Conservation (phyloP, 2,113 vertebrate genomes). For the Oenanthe melanoleuca region DNA sequence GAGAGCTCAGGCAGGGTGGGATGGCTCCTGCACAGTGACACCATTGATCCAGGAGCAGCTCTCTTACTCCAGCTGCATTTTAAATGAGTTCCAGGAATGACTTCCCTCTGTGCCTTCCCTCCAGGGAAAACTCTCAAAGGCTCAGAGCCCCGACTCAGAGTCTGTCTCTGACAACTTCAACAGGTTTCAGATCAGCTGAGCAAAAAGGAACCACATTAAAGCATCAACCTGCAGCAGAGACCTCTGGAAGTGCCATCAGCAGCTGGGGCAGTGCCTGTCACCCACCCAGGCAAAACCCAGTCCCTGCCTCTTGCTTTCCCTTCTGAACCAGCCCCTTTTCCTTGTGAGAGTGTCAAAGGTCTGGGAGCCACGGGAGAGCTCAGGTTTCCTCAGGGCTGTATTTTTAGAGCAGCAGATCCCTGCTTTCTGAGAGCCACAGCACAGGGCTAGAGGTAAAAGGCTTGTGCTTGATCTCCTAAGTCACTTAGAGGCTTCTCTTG, state of each 20-base stretch:
- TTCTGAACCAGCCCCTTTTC: neutral
- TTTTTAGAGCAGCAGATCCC: conserved; percentile 6
- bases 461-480: conserved; percentile 26
- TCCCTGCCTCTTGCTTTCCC: neutral
- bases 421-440: neutral
- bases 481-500: conserved; percentile 39
- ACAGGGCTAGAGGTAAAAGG: conserved; percentile 25
- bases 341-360: neutral
- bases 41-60: neutral
- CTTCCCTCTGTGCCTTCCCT: neutral
- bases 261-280: neutral
- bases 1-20: neutral
- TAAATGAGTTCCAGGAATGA: neutral
- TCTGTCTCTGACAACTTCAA: neutral
- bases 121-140: conserved; percentile 19
- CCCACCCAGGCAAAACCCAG: neutral
- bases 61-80: neutral
- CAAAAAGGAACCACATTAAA: neutral
- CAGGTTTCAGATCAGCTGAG: conserved; percentile 38
- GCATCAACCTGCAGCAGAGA: neutral
- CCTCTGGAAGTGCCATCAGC: neutral
- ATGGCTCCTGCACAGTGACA: neutral
- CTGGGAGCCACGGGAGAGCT: neutral
- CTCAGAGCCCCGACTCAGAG: neutral
- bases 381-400: neutral